Percentiles rank a stretch among this genome's conserved stretches.
These are phyloP conservation scores for Stegostoma tigrinum DNA, from an alignment of 2,113 vertebrate genomes.

Conservation along the genomic window DNA sequence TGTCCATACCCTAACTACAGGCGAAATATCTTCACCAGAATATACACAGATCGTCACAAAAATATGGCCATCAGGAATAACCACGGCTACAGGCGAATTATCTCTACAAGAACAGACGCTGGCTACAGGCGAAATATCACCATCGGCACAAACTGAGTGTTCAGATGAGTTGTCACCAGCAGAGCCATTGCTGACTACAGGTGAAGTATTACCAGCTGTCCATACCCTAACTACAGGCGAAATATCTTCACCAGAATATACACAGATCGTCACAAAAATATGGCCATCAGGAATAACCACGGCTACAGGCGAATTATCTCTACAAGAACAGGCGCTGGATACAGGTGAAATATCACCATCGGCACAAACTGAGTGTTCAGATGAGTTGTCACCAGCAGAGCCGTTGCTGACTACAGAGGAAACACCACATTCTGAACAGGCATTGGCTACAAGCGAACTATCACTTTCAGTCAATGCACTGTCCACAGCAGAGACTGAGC, in stretches of 20 bases:
- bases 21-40: background rate
- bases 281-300: background rate
- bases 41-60: background rate
- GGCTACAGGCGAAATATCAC: background rate
- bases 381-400: background rate
- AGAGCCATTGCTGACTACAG: background rate
- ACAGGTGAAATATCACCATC: background rate
- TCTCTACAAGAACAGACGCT: background rate
- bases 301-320: background rate
- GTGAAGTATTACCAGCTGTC: background rate
- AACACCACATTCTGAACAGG: background rate
- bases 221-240: background rate
- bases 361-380: background rate
- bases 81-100: background rate
- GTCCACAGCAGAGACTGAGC: background rate
- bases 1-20: background rate
- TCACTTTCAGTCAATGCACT: background rate
- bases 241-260: background rate
- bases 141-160: background rate
- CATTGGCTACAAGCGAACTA: background rate
- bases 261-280: background rate
- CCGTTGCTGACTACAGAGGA: background rate
- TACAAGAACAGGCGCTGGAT: background rate
- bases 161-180: background rate
- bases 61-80: background rate